Base-by-base conservation (phyloP, 2,888 invertebrate species). In the Aromia moschata region DNA sequence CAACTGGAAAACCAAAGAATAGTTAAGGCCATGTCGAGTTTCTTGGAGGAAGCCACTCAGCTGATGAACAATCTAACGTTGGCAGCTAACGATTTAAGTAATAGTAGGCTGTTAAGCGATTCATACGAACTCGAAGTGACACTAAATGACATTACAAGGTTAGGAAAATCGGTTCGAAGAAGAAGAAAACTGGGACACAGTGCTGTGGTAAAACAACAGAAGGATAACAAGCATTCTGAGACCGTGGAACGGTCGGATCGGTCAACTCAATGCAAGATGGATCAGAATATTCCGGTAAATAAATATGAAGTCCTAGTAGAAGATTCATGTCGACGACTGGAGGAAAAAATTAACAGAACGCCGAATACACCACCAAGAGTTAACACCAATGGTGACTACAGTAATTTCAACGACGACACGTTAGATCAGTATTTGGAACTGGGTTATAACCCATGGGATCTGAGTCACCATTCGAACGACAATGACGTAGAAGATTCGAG, bases 11-110 rank as follows among this genome's bases (percentile, higher is more conserved):
- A 72, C 43, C 70, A 75, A 10, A 67, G 74, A 20, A 77, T 81
- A 70, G 60, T 79, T 20, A 73, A 76, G 61, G 77, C 77, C 0
- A 81, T 82, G 76, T 76, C 81, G 1, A 74, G 74, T 25, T 82
- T 82, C 62, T 70, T 82, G 56, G 78, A 78, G 62, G 81, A 82
- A 73, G 81, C 81, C 1, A 78, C 80, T 4, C 71, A 69, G 56
- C 58, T 82, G 11, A 80, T 82, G 73, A 72, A 69, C 2, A 80
- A 79, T 60, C 58, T 82, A 18, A 64, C 67, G 18, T 67, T 70
- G 20, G 73, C 73, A 2, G 70, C 77, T 0, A 68, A 59, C 18
- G 70, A 71, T 53, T 47, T 75, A 52, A 30, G 31, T 41, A 14
- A 18, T n/a, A 43, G 14, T 14, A 11, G 12, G 18, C n/a, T 61